Evolutionary conservation across 2,888 invertebrate genomes (phyloP), one percentile per base, ranked within the genome.

Genomic region (Phlogophora meticulosa): DNA sequence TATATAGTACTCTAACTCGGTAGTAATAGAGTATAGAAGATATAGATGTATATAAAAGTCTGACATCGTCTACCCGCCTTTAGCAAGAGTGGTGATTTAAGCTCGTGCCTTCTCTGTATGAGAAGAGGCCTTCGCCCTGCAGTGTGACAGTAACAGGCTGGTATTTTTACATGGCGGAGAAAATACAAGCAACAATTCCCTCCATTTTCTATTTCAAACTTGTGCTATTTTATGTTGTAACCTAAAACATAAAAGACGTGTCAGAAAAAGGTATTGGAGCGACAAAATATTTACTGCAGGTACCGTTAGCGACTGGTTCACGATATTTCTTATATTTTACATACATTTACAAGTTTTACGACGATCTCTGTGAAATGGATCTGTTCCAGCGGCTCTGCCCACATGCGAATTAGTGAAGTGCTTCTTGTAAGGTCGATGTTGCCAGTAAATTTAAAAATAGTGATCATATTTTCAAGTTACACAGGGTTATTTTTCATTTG

Each of bases 211-310:
- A 45, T 59, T 59, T 48, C 9, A 20, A 28, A 63, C 71, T 73
- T 81, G 49, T 10, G 0, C 58, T 1, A 43, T 46, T 73, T 78
- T 53, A n/a, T 24, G 7, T 22, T 36, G 7, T 2, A 0, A 56
- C 1, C 32, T 15, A 7, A 48, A 59, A 46, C 68, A 59, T 82
- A 72, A 81, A 82, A 74, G 66, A 28, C 53, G 49, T 66, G 63
- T 79, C 56, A 68, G 72, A 76, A 68, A 78, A 67, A 78, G 64
- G 68, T 71, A 79, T 67, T 58, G 51, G 60, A 53, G 61, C 49
- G 72, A 80, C 79, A 84, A 77, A 77, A 83, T 83, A 82, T 83
- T 81, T 81, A 79, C 84, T 55, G 32, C 73, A 51, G 42, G 40
- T 60, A 45, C 42, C 55, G 67, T 73, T 82, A 82, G 74, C 58